These are phyloP conservation scores for Eulacestoma nigropectus DNA, from an alignment of 2,113 vertebrate species.

Conservation along the genomic window DNA sequence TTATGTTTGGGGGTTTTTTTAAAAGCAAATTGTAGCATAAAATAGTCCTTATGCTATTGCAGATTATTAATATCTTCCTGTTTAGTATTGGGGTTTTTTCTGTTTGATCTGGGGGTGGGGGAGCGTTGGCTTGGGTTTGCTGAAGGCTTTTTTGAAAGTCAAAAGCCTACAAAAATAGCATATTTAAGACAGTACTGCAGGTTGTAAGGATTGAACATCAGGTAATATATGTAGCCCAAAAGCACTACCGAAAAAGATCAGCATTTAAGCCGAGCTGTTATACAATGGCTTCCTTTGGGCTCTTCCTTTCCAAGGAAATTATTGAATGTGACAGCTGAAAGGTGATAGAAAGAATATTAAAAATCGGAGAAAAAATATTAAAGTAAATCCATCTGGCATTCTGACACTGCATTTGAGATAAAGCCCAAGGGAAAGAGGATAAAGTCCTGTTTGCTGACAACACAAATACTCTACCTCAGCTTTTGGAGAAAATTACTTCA, in stretches of 20 bases:
- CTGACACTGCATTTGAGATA: conserved; percentile 41
- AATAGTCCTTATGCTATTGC: neutral
- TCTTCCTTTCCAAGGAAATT: neutral
- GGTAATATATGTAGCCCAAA: neutral
- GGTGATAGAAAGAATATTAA: conserved; percentile 40
- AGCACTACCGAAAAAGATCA: neutral
- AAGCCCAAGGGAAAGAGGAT: conserved; percentile 37
- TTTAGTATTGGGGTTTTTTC: neutral
- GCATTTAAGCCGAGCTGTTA: neutral
- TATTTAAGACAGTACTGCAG: neutral
- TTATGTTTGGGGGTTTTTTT: accelerated
- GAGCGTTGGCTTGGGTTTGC: neutral
- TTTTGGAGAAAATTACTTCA: conserved; percentile 41
- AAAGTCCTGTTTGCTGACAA: conserved; percentile 51
- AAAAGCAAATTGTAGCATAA: neutral
- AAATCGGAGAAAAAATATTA: conserved; percentile 36
- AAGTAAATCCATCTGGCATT: conserved; percentile 25
- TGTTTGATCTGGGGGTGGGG: accelerated
- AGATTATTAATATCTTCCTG: neutral
- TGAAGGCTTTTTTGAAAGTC: neutral
- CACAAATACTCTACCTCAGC: neutral
- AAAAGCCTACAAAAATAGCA: neutral
- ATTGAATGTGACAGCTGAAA: conserved; percentile 29
- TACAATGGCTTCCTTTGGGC: neutral
- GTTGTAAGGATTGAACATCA: neutral